These are phyloP conservation scores for Neoascia interrupta DNA, from an alignment of 2,888 invertebrate species.

Conservation along the genomic window DNA sequence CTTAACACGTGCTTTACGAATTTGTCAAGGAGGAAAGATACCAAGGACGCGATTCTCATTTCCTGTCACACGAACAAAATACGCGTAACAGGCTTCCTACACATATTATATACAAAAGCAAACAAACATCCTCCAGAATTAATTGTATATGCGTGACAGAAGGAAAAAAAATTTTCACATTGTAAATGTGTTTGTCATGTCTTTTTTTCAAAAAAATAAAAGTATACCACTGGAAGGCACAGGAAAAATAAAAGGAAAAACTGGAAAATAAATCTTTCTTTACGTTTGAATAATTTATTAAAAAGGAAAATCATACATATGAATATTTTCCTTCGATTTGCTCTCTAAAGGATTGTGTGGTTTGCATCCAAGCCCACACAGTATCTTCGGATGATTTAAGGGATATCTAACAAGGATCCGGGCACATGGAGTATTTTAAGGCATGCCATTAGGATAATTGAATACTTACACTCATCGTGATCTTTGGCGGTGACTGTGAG, in stretches of 20 bases:
- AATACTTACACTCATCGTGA: constrained; percentile 97
- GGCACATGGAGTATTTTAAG: not conserved
- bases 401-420: too few relatives aligned
- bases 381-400: too few relatives aligned
- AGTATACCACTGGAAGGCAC: not conserved
- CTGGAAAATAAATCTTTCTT: constrained; percentile 20
- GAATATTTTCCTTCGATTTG: not conserved
- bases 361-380: too few relatives aligned
- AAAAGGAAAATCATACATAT: constrained; percentile 11
- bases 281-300: constrained; percentile 30
- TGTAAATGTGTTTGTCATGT: too few relatives aligned
- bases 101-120: too few relatives aligned
- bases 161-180: too few relatives aligned
- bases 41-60: too few relatives aligned
- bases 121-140: too few relatives aligned
- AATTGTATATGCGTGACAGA: too few relatives aligned
- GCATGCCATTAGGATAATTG: constrained; percentile 58
- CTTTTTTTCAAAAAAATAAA: not conserved
- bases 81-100: too few relatives aligned
- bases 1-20: not conserved
- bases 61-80: too few relatives aligned
- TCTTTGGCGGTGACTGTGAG: constrained; percentile 99
- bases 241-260: not conserved
- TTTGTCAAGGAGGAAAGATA: not conserved
- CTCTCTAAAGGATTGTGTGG: constrained; percentile 1